phyloP scores from a whole-genome alignment of 1,140 invertebrate species.

The Acromyrmex charruanus region DNA sequence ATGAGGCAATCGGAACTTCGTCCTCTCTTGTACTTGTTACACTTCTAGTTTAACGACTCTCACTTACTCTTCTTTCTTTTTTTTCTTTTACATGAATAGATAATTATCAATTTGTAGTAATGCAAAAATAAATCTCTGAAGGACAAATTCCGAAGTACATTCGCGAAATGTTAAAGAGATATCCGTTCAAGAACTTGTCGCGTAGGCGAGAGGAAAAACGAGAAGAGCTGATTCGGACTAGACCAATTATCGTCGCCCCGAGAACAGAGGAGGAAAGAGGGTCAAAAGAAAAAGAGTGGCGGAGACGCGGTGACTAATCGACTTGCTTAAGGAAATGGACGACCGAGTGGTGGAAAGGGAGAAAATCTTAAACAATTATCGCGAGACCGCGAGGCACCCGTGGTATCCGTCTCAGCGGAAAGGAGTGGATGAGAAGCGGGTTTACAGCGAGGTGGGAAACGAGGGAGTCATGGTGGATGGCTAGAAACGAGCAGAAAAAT shows the following conservation, averaged over 20 bases:
- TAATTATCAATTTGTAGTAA: slow-evolving; percentile 14
- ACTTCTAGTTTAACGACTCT: not conserved
- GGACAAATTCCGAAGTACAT: slow-evolving; percentile 13
- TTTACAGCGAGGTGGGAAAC: not conserved
- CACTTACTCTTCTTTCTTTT: not conserved
- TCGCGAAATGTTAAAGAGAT: slow-evolving; percentile 17
- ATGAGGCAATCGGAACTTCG: slow-evolving; percentile 30
- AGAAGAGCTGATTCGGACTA: slow-evolving; percentile 29
- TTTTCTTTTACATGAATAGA: not conserved
- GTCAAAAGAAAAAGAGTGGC: slow-evolving; percentile 17
- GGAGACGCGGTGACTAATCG: slow-evolving; percentile 65
- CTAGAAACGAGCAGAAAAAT: slow-evolving; percentile 73
- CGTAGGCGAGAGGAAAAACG: slow-evolving; percentile 12
- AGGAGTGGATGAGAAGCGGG: not conserved
- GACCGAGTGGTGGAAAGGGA: slow-evolving; percentile 29
- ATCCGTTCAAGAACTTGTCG: slow-evolving; percentile 9
- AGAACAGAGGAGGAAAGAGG: not conserved
- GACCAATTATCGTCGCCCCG: slow-evolving; percentile 53
- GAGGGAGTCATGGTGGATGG: slow-evolving; percentile 26
- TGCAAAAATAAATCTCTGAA: not conserved
- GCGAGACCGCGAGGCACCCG: slow-evolving; percentile 48
- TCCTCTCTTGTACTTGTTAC: slow-evolving; percentile 15
- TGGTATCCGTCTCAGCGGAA: slow-evolving; percentile 6
- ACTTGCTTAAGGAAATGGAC: slow-evolving; percentile 71
- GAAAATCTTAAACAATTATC: slow-evolving; percentile 78